Evolutionary conservation across 37 sponge, comb jelly and placozoan genomes (phyloP), one percentile per base, ranked within the genome.

Genomic region (Hexactinellida sp.): DNA sequence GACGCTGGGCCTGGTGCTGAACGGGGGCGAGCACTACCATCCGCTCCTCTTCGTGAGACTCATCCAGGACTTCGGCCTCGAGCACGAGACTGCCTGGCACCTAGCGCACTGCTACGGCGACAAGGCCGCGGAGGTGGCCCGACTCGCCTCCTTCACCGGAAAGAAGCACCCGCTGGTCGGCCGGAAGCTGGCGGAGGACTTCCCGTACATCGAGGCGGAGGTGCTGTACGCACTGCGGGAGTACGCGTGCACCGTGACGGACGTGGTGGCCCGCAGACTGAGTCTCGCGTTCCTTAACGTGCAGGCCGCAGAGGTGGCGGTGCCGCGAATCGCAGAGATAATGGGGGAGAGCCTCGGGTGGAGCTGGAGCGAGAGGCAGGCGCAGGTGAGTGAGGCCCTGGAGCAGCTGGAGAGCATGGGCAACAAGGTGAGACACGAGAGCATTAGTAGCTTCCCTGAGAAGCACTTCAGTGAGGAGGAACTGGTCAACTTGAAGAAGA

Each of bases 181-280:
- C 0, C 55, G 54, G 36, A 84, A 91, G n/a, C 88, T 99, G 9
- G 91, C 91, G 23, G 85, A 90, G 0, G 96, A 96, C 85, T 94
- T 94, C 85, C 99, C 99, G 10, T 99, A 96, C 90, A 93, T 99
- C 36, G 99, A 99, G 71, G 95, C 94, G 21, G 97, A 99, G 84
- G 92, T 99, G 38, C 84, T 84, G 87, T 94, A 96, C 54, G 93
- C 94, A 0, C 86, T 99, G 23, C 88, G 85, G 84, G 99, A 99
- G 89, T 96, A 96, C 71, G 96, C 96, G 3, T 90, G 92, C 82
- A 94, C 93, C 24, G 95, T 87, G 0, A 85, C 90, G 1, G 99
- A 99, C 71, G 91, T 99, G 7, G 82, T 99, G 32, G 99, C 96
- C 3, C 51, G 95, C 21, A 82, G 99, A 38, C 94, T 95, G 1